These are phyloP conservation scores for Chirona hameri DNA, from an alignment of 2,888 invertebrate species.

Conservation along the genomic window DNA sequence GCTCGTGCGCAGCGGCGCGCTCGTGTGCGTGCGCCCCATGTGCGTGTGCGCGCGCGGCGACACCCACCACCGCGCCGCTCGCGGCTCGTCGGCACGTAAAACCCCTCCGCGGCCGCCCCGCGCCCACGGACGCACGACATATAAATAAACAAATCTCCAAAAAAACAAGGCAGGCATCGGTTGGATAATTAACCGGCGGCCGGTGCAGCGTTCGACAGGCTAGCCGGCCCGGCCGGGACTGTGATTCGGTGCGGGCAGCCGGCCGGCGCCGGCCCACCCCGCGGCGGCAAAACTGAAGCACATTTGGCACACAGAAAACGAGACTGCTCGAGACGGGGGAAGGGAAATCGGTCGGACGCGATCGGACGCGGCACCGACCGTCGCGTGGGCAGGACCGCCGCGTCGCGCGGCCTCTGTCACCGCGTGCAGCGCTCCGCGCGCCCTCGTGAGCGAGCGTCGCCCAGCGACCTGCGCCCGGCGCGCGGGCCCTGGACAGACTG, in stretches of 20 bases:
- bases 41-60: not conserved
- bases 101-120: not conserved
- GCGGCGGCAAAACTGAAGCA: not conserved
- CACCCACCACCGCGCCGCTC: not conserved
- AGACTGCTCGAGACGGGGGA: not conserved
- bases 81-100: not conserved
- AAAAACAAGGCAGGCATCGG: conserved; percentile 24
- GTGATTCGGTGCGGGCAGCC: not conserved
- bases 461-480: not conserved
- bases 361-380: too few species aligned
- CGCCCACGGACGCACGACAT: not conserved
- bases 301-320: conserved; percentile 24
- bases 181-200: not conserved
- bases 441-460: not conserved
- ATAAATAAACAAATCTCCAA: conserved; percentile 1
- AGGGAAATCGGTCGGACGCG: too few species aligned
- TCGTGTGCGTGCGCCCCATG: not conserved
- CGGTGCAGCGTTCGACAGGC: not conserved
- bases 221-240: not conserved
- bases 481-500: not conserved
- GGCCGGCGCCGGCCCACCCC: not conserved
- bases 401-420: not conserved
- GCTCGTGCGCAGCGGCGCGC: not conserved
- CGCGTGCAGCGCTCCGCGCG: not conserved
- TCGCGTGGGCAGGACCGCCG: not conserved